A percentile compares a stretch with the other conserved stretches of the same genome.
Conservation (phyloP, 2,888 invertebrate genomes). For the Tolmerus cingulatus region DNA sequence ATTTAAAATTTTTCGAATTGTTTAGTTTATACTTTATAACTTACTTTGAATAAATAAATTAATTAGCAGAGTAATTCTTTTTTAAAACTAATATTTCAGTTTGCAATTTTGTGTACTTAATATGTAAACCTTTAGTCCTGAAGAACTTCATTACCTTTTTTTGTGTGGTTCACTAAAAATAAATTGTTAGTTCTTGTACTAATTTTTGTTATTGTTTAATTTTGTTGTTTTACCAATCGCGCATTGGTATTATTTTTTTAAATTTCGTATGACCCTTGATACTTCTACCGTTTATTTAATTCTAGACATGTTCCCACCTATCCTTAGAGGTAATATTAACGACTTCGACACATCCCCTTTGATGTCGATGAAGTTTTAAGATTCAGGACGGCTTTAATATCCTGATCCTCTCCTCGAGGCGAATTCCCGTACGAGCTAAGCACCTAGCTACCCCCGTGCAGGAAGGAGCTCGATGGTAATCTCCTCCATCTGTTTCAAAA, state of each 20-base stretch:
- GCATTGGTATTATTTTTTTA: neutral
- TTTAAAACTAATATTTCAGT: no score
- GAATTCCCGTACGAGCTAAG: neutral
- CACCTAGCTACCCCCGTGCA: neutral
- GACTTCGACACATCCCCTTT: neutral
- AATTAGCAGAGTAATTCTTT: no score
- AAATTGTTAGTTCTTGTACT: no score
- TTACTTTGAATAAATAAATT: no score
- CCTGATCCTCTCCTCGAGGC: neutral
- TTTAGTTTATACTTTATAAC: no score
- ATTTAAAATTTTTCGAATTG: no score
- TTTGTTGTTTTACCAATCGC: no score
- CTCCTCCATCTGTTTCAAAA: constrained; percentile 17
- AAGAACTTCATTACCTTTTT: no score
- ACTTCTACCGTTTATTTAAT: neutral
- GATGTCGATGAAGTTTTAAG: neutral
- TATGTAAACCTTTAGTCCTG: no score
- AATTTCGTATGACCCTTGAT: neutral
- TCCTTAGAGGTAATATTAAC: neutral
- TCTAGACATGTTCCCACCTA: neutral
- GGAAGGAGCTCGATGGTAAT: neutral
- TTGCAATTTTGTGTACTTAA: no score
- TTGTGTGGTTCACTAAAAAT: no score
- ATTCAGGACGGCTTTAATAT: neutral
- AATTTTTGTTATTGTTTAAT: no score